Evolutionary conservation across 2,888 invertebrate species (phyloP), one percentile per base, ranked within the genome.

Genomic region (Leptinotarsa rubiginosa): DNA sequence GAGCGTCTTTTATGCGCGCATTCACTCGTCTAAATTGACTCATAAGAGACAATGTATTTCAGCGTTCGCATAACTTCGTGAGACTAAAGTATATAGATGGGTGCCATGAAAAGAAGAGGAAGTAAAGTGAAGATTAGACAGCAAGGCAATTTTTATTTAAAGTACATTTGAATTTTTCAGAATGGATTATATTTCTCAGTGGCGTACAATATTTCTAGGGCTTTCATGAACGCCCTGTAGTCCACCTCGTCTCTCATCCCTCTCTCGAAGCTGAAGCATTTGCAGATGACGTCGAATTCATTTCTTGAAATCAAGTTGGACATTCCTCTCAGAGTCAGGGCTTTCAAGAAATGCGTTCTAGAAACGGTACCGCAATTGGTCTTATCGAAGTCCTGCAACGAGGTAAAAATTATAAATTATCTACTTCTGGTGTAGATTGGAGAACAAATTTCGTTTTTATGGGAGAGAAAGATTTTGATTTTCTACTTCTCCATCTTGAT

Each of bases 191-290:
- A 87, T 82, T 87, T 91, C 47, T 91, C 89, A 2, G 91, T 91
- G 73, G 91, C 90, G 84, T 90, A 89, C 54, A 94, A 86, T 59
- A 93, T 88, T 83, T 93, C 91, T 74, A 95, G 85, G 10, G 93
- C 92, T 79, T 90, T 91, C 81, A 92, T 89, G 82, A 95, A 92
- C 15, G 91, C 91, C 76, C 93, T 90, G 87, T 95, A 95, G 87
- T 95, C 92, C 47, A 94, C 91, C 88, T 93, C 91, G 76, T 90
- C 86, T 65, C 89, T 86, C 76, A 89, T 83, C 47, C 92, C 93
- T 77, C 92, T 90, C 81, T 91, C 90, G 80, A 92, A 90, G 64
- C 92, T 91, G 87, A 95, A 95, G 87, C 94, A 93, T 87, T 94
- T 94, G 88, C 92, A 92, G 74, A 95, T 82, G n/a, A 91, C 87